A percentile compares a stretch with the other conserved stretches of the same genome.
phyloP scores from a whole-genome alignment of 2,113 vertebrate genomes.

The Asarcornis scutulata region DNA sequence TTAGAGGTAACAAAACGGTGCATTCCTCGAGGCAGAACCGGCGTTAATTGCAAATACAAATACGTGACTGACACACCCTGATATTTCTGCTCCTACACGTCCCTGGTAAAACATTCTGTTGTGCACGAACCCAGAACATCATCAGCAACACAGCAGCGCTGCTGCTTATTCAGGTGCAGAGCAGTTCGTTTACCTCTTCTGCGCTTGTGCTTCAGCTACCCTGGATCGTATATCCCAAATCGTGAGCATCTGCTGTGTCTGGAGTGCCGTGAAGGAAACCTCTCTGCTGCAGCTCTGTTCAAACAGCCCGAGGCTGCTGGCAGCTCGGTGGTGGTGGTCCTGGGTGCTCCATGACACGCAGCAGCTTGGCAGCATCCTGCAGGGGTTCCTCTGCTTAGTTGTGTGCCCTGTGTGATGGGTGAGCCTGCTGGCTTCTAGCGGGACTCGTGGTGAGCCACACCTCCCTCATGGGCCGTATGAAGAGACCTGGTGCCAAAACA shows the following conservation, averaged over 20 bases:
- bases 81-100: background rate
- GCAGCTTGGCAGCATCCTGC: fast-evolving
- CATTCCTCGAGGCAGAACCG: background rate
- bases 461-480: background rate
- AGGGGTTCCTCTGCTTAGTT: background rate
- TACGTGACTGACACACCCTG: background rate
- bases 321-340: background rate
- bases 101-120: background rate
- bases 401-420: background rate
- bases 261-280: background rate
- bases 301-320: background rate
- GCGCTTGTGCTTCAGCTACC: too few species aligned
- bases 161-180: background rate
- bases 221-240: background rate
- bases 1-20: background rate
- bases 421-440: background rate
- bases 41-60: background rate
- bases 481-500: background rate
- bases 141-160: background rate
- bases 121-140: background rate
- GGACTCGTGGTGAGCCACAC: background rate
- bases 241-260: background rate
- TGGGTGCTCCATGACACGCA: fast-evolving
- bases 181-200: background rate
- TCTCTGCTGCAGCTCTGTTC: background rate